Evolutionary conservation across 2,888 invertebrate genomes (phyloP).

Genomic region (Pseudanteris insignis): DNA sequence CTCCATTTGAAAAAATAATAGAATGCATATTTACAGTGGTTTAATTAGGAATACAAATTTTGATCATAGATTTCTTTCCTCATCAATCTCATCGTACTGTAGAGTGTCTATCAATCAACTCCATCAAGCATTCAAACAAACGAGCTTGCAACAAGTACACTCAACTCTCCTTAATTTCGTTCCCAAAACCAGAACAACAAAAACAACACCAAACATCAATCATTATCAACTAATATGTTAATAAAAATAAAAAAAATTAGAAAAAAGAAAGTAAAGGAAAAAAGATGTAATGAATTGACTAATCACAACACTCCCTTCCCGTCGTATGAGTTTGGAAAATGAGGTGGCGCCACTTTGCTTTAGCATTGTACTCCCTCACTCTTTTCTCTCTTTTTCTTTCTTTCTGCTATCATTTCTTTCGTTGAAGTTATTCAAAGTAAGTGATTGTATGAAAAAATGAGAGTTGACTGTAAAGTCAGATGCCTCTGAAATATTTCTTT

Average conservation of each 20-base stretch:
- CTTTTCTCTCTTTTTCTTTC: neutral
- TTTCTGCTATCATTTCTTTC: neutral
- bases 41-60: too few species aligned
- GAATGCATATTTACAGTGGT: too few species aligned
- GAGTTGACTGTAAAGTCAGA: constrained; percentile 26
- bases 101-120: constrained; percentile 28
- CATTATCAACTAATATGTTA: constrained; percentile 12
- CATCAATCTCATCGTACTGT: neutral
- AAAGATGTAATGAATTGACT: too few species aligned
- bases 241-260: constrained; percentile 1
- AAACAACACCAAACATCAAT: constrained; percentile 27
- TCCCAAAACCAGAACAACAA: constrained; percentile 15
- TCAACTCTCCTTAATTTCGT: constrained; percentile 34
- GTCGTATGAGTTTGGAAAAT: too few species aligned
- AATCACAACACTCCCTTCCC: too few species aligned
- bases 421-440: constrained; percentile 33
- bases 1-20: too few species aligned
- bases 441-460: constrained; percentile 30
- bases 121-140: constrained; percentile 8
- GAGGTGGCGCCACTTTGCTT: constrained; percentile 28
- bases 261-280: constrained; percentile 1
- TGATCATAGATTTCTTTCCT: constrained; percentile 6
- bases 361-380: neutral
- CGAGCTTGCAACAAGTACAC: constrained; percentile 12
- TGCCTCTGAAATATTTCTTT: constrained; percentile 5